phyloP scores from a whole-genome alignment of 2,113 vertebrate species.

The Oplegnathus fasciatus region DNA sequence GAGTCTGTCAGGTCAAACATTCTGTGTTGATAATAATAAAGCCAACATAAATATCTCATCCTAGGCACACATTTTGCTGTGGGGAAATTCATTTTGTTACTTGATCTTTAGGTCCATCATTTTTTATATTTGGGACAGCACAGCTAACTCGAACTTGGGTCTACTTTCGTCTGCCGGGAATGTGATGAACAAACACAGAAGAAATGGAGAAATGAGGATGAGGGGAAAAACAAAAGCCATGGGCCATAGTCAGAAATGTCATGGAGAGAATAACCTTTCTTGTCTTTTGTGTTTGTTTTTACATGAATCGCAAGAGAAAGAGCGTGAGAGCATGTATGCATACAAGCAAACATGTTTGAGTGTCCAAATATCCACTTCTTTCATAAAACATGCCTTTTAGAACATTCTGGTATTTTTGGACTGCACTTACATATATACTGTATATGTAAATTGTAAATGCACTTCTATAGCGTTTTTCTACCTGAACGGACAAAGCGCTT shows the following conservation, averaged over 20 bases:
- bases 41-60: conserved; percentile 67
- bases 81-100: conserved; percentile 59
- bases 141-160: conserved; percentile 45
- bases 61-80: conserved; percentile 38
- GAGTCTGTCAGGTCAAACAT: conserved; percentile 56
- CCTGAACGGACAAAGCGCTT: neutral
- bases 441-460: neutral
- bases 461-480: neutral
- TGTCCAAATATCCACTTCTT: no score
- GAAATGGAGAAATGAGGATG: conserved; percentile 30
- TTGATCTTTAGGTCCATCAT: conserved; percentile 50
- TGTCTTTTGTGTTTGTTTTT: conserved; percentile 5
- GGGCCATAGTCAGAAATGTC: neutral
- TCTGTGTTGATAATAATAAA: conserved; percentile 64
- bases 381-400: neutral
- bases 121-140: conserved; percentile 48
- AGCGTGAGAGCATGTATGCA: neutral
- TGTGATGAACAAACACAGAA: conserved; percentile 53
- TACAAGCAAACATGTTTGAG: neutral
- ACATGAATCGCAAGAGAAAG: neutral
- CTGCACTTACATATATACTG: no score
- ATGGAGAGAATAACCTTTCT: neutral
- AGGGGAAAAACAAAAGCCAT: conserved; percentile 9
- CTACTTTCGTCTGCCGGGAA: conserved; percentile 32
- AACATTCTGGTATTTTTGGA: neutral